Conservation (phyloP, 2,113 vertebrate genomes). For the Protobothrops flavoviridis region DNA sequence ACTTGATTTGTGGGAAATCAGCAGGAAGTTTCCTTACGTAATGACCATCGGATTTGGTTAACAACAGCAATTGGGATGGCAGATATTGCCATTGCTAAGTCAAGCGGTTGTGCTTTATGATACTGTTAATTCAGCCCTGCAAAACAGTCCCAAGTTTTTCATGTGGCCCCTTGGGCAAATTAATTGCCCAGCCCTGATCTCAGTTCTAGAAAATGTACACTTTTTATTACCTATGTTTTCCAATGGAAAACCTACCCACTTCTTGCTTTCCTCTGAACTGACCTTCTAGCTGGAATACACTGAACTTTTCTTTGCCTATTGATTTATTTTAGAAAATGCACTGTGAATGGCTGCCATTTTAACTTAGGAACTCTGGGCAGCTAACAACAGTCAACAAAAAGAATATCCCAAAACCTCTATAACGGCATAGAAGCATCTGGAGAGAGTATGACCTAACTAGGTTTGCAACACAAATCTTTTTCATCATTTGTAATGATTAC, state of each 20-base stretch:
- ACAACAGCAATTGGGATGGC: neutral
- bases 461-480: neutral
- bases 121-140: neutral
- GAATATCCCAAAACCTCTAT: neutral
- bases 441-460: neutral
- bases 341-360: neutral
- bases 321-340: neutral
- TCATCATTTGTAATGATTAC: neutral
- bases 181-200: neutral
- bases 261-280: neutral
- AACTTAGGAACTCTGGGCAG: neutral
- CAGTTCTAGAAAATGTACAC: neutral
- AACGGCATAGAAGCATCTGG: neutral
- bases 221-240: neutral
- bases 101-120: neutral
- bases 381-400: neutral
- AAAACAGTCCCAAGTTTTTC: neutral
- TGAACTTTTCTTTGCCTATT: neutral
- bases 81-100: neutral
- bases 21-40: neutral
- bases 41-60: neutral
- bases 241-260: neutral
- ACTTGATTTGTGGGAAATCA: neutral
- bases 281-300: neutral
- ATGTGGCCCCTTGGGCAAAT: too few species aligned